These are phyloP conservation scores for Mythimna vitellina DNA, from an alignment of 2,888 invertebrate species.

Conservation along the genomic window DNA sequence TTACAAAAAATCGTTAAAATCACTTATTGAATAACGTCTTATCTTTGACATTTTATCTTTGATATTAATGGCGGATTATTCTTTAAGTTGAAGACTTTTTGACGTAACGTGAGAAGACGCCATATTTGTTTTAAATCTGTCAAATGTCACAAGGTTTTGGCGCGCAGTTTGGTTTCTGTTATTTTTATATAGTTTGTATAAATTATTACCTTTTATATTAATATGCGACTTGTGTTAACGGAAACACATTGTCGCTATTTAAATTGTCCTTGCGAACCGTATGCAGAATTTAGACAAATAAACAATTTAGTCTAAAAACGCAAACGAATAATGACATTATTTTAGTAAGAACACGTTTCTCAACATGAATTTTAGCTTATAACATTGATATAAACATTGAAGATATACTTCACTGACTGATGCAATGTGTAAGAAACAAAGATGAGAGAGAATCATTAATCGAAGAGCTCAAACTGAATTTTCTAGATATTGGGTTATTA, in stretches of 20 bases:
- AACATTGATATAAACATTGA: not conserved
- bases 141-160: slow-evolving; percentile 45
- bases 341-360: slow-evolving; percentile 15
- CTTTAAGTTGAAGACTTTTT: slow-evolving; percentile 33
- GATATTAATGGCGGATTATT: slow-evolving; percentile 46
- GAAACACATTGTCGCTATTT: slow-evolving; percentile 24
- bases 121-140: slow-evolving; percentile 37
- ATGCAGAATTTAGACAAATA: slow-evolving; percentile 13
- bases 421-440: too few relatives aligned
- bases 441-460: too few relatives aligned
- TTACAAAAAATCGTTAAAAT: slow-evolving; percentile 10
- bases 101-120: slow-evolving; percentile 58
- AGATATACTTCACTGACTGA: too few relatives aligned
- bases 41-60: slow-evolving; percentile 62
- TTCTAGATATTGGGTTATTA: too few relatives aligned
- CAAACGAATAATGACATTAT: slow-evolving; percentile 16
- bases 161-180: slow-evolving; percentile 44
- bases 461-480: too few relatives aligned
- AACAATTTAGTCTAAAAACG: slow-evolving; percentile 25
- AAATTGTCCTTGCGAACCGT: slow-evolving; percentile 21
- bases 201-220: slow-evolving; percentile 23
- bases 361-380: not conserved
- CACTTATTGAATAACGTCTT: slow-evolving; percentile 33
- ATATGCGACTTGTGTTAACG: slow-evolving; percentile 6
- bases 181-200: slow-evolving; percentile 3